A percentile compares a stretch with the other conserved stretches of the same genome.
Conservation (phyloP, 1,140 invertebrate species). For the Bombus superbus region DNA sequence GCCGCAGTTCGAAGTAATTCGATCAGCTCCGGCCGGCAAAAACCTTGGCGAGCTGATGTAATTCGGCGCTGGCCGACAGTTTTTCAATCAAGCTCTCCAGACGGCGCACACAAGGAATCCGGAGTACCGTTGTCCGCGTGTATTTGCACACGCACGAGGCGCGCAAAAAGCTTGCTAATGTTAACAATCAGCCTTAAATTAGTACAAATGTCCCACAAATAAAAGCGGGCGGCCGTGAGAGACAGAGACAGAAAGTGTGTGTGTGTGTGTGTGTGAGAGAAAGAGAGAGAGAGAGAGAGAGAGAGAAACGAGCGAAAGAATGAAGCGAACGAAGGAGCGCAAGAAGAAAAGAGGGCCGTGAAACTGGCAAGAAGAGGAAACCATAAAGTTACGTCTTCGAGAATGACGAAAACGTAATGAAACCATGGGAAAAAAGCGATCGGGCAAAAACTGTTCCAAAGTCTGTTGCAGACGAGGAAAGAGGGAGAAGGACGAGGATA, state of each 20-base stretch:
- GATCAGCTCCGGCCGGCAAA: background rate
- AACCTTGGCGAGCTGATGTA: background rate
- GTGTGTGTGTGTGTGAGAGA: background rate
- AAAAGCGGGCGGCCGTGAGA: background rate
- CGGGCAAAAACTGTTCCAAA: background rate
- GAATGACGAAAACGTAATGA: constrained; percentile 25
- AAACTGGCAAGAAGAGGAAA: background rate
- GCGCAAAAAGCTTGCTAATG: constrained; percentile 1
- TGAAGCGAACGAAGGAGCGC: background rate
- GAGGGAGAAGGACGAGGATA: background rate
- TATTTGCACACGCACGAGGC: background rate
- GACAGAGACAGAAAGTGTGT: background rate
- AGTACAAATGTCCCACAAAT: constrained; percentile 6
- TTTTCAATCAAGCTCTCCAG: background rate
- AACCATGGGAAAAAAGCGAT: background rate
- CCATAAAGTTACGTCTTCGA: constrained; percentile 11
- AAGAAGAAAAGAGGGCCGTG: background rate
- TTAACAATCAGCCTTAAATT: constrained; percentile 19
- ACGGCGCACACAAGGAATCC: constrained; percentile 2
- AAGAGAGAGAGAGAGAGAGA: background rate
- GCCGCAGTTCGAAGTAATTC: background rate
- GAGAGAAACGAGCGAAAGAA: background rate
- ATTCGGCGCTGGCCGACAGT: background rate
- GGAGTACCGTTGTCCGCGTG: background rate
- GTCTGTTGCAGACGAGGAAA: background rate